phyloP scores from a whole-genome alignment of 1,140 invertebrate genomes.

The Drosophila busckii region DNA sequence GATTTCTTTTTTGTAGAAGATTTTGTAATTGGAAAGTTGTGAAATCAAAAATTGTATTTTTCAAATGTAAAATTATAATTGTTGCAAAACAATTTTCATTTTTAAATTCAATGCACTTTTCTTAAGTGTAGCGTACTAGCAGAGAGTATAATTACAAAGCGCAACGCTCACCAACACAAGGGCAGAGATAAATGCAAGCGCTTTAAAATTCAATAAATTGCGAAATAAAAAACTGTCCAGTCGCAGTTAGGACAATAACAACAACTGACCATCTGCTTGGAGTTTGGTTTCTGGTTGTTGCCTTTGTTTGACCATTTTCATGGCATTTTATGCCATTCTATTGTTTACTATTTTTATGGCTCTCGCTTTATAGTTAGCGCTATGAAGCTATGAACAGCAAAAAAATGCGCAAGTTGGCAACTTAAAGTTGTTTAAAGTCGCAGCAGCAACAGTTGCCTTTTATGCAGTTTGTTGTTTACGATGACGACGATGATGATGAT shows the following conservation, averaged over 20 bases:
- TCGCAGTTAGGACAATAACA: not conserved
- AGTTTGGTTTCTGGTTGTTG: constrained; percentile 12
- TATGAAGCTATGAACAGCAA: too few relatives aligned
- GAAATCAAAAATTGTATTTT: too few relatives aligned
- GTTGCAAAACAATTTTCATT: too few relatives aligned
- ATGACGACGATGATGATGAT: constrained; percentile 37
- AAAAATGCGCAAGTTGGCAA: not conserved
- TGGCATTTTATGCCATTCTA: not conserved
- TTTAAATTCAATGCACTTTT: too few relatives aligned
- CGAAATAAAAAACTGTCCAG: constrained; percentile 17
- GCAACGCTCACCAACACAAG: constrained; percentile 5
- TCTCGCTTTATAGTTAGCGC: not conserved
- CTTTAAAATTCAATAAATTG: constrained; percentile 45
- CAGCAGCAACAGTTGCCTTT: constrained; percentile 38
- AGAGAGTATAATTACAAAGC: constrained; percentile 14
- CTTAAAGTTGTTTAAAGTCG: constrained; percentile 3
- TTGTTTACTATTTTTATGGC: constrained; percentile 21
- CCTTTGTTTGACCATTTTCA: constrained; percentile 16
- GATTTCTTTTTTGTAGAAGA: too few relatives aligned
- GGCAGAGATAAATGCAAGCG: constrained; percentile 15
- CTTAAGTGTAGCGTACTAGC: not conserved
- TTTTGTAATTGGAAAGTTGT: too few relatives aligned
- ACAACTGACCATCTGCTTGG: constrained; percentile 18
- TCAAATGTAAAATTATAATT: too few relatives aligned
- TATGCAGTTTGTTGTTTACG: constrained; percentile 4